These are phyloP conservation scores for Bruchidius siliquastri DNA, from an alignment of 2,888 invertebrate species.

Conservation along the genomic window DNA sequence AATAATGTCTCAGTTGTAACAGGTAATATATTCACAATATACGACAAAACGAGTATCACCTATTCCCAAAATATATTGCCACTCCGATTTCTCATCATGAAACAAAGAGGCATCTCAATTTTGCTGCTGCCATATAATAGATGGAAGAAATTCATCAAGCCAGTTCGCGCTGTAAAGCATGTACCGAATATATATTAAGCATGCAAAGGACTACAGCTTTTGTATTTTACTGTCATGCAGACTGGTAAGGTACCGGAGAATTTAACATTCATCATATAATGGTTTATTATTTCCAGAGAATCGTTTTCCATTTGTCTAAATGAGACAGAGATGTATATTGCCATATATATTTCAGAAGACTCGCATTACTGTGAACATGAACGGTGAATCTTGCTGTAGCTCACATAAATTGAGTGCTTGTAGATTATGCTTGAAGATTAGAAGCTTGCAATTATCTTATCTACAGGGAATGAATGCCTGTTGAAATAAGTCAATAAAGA, in stretches of 20 bases:
- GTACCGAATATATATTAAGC: not conserved
- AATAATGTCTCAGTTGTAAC: too few relatives aligned
- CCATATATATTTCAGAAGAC: not conserved
- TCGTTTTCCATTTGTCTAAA: not conserved
- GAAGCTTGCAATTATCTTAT: too few relatives aligned
- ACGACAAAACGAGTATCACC: not conserved
- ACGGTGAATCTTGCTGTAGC: not conserved
- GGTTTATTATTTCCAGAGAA: not conserved
- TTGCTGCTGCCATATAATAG: not conserved
- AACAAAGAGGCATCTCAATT: not conserved
- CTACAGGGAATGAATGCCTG: too few relatives aligned
- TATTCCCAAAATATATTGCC: not conserved
- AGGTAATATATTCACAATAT: not conserved
- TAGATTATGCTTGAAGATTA: too few relatives aligned
- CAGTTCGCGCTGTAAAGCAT: not conserved
- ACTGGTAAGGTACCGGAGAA: not conserved
- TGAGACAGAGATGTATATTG: not conserved
- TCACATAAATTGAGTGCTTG: too few relatives aligned
- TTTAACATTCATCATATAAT: not conserved
- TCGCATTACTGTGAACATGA: not conserved
- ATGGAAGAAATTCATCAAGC: not conserved
- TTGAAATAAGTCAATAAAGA: too few relatives aligned
- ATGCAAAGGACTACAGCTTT: not conserved
- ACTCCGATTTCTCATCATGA: not conserved
- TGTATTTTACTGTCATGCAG: not conserved